A percentile compares a stretch with the other conserved stretches of the same genome.
These are phyloP conservation scores for Premnoplex brunnescens DNA, from an alignment of 2,797 vertebrate species.

Conservation along the genomic window DNA sequence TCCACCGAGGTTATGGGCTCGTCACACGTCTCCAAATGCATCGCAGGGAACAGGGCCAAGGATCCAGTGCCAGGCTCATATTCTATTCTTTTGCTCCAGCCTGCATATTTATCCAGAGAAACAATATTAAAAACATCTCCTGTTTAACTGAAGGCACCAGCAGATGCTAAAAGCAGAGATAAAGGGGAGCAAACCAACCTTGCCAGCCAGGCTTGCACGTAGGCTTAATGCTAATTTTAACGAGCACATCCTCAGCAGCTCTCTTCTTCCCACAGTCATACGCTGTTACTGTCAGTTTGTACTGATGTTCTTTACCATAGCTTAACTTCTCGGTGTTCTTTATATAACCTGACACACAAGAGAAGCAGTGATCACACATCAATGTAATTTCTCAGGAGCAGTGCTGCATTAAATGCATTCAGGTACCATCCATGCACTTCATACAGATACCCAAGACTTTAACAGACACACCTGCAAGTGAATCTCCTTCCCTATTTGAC, in stretches of 20 bases:
- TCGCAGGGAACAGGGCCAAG: constrained; percentile 89
- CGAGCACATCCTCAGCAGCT: constrained; percentile 91
- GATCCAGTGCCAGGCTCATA: constrained; percentile 95
- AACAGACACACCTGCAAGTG: not conserved
- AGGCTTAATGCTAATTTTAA: constrained; percentile 95
- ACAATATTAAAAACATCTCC: not conserved
- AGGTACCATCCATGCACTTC: not conserved
- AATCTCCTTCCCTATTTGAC: not conserved
- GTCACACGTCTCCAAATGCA: constrained; percentile 93
- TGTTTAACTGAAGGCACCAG: not conserved
- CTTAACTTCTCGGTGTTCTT: constrained; percentile 95
- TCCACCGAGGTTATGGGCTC: constrained; percentile 89
- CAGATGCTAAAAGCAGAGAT: not conserved
- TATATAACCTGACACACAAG: constrained; percentile 84
- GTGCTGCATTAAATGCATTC: fast-evolving
- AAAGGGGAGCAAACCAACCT: constrained; percentile 76
- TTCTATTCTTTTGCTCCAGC: constrained; percentile 93
- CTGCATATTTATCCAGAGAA: constrained; percentile 64
- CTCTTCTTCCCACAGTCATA: constrained; percentile 98
- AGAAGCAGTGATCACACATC: not conserved
- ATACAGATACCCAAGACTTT: not conserved
- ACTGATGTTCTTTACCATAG: constrained; percentile 92
- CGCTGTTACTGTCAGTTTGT: constrained; percentile 94
- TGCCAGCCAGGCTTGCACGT: constrained; percentile 96
- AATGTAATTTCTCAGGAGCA: not conserved